Conservation (phyloP, 2,888 invertebrate genomes). For the Cheilosia impressa region DNA sequence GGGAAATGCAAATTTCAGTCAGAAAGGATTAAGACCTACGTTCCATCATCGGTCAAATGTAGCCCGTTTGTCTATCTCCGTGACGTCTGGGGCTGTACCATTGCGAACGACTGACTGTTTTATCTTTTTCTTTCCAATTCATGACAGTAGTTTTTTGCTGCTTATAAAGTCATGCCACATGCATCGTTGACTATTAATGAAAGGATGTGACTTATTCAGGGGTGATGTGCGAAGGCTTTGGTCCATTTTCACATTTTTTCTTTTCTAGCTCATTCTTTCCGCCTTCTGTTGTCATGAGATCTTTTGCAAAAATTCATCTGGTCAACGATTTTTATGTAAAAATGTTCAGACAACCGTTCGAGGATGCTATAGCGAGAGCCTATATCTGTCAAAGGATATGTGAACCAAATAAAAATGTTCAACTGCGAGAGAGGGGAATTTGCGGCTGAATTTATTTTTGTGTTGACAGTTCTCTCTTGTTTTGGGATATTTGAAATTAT, state of each 20-base stretch:
- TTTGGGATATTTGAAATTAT: no score
- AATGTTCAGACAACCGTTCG: not conserved
- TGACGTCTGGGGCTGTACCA: constrained; percentile 26
- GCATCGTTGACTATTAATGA: constrained; percentile 66
- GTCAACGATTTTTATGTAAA: constrained; percentile 13
- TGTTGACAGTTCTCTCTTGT: no score
- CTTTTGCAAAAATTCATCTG: constrained; percentile 8
- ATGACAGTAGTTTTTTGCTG: constrained; percentile 31
- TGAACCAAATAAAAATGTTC: constrained; percentile 50
- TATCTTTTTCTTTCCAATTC: constrained; percentile 40
- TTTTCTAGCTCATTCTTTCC: not conserved
- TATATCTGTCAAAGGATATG: constrained; percentile 33
- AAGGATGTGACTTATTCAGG: constrained; percentile 48
- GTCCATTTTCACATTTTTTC: not conserved
- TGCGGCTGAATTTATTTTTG: not conserved
- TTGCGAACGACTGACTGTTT: constrained; percentile 38
- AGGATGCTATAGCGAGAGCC: not conserved
- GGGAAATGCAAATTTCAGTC: constrained; percentile 48
- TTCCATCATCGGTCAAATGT: constrained; percentile 8
- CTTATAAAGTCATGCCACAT: constrained; percentile 53
- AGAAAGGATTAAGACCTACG: constrained; percentile 44
- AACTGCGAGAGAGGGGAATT: constrained; percentile 5
- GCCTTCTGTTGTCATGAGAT: not conserved
- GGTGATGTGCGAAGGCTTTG: constrained; percentile 13
- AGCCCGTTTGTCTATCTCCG: constrained; percentile 38